These are phyloP conservation scores for Ips nitidus DNA, from an alignment of 1,140 invertebrate species.

Conservation along the genomic window DNA sequence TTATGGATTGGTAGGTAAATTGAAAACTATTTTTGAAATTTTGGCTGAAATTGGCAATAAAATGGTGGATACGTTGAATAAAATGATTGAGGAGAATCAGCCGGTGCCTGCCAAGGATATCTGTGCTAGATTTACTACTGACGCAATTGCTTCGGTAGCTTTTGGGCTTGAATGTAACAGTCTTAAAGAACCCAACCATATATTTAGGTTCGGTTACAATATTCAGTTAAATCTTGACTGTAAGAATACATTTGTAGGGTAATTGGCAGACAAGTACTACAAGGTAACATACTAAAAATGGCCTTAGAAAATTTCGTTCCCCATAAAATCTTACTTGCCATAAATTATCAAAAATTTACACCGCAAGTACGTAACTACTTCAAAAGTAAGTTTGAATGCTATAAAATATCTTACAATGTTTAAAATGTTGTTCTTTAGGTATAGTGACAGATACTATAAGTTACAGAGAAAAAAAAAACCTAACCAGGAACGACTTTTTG, in stretches of 20 bases:
- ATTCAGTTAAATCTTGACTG: constrained; percentile 17
- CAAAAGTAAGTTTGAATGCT: not conserved
- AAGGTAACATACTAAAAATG: not conserved
- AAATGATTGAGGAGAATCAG: constrained; percentile 12
- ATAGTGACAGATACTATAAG: constrained; percentile 53
- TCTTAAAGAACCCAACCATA: constrained; percentile 55
- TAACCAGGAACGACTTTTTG: constrained; percentile 57
- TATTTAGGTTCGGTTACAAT: constrained; percentile 47
- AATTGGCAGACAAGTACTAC: constrained; percentile 3
- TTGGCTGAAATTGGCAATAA: constrained; percentile 44
- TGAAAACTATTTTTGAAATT: constrained; percentile 54
- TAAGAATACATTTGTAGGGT: constrained; percentile 8
- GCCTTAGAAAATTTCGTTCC: not conserved
- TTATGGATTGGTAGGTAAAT: constrained; percentile 43
- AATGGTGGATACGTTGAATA: constrained; percentile 49
- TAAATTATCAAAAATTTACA: not conserved
- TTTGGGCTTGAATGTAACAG: constrained; percentile 62
- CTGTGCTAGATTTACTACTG: constrained; percentile 57
- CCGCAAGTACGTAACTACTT: constrained; percentile 37
- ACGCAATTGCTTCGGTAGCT: constrained; percentile 59
- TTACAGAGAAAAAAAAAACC: constrained; percentile 53
- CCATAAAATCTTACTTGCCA: not conserved
- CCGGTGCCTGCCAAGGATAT: constrained; percentile 56
- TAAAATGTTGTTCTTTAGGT: constrained; percentile 44
- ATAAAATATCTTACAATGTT: not conserved